Evolutionary conservation across 2,888 invertebrate genomes (phyloP), one percentile per base, ranked within the genome.

Genomic region (Limnephilus marmoratus): DNA sequence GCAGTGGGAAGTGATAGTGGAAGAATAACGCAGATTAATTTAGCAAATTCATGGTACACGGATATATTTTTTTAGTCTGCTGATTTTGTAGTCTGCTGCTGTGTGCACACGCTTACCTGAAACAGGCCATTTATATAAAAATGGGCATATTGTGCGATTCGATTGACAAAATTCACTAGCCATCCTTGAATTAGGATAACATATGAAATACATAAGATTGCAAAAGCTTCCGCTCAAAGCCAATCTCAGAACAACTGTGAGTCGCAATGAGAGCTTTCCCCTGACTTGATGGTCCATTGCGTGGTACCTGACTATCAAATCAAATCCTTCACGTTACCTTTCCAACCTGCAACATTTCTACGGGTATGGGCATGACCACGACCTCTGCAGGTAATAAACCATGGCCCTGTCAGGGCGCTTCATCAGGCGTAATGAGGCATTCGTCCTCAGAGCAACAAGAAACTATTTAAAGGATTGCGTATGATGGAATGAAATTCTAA

Each of bases 251-350:
- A 68, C 15, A 1, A 15, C 68, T 2, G 24, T 9, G 24, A n/a
- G 9, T 68, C n/a, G n/a, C n/a, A 68, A 24, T 68, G n/a, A 68
- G 24, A 68, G 24, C 24, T 68, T 24, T 9, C 9, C n/a, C 9
- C 9, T 24, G 68, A 68, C 9, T 68, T 9, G 9, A 68, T 68
- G 68, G 68, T 68, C n/a, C 68, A 68, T 68, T 68, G 81, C 15
- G 87, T 29, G 87, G 68, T 18, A 68, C 68, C 45, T 13, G n/a
- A 37, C 87, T 7, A 68, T 87, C 53, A 53, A 53, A 53, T 87
- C 31, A 68, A 87, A 34, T 53, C 37, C 18, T 53, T 87, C 68
- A 24, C 53, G 34, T 87, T 68, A 53, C 53, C 53, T 68, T 68
- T 45, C 11, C 2, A 53, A 31, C 45, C 24, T 41, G 13, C 82